Evolutionary conservation across 2,113 vertebrate genomes (phyloP), one percentile per base, ranked within the genome.

Genomic region (Hemiscyllium ocellatum): DNA sequence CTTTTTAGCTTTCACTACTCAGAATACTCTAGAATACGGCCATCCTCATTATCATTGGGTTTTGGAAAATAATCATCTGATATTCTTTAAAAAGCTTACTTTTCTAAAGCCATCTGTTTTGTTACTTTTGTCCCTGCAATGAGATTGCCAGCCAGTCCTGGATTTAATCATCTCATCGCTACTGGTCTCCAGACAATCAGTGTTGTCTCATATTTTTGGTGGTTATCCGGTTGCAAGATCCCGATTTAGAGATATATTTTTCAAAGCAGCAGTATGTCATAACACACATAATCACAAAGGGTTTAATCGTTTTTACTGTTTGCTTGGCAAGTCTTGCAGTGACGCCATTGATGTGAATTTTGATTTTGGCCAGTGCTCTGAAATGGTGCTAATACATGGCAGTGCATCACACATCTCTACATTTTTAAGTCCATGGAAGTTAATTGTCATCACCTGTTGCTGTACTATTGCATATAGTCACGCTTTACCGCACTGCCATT

Each of bases 21-120:
- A 78, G 24, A 4, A 76, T n/a, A 2, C 72, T 76, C 72, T 7
- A 10, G 72, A 12, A 29, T 10, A 83, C 13, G 1, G n/a, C 17
- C 8, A 15, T 5, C 15, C 78, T 37, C 17, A 19, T 37, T 42
- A 19, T 83, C 78, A 20, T 19, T 83, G 78, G 15, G 19, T 83
- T 83, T 42, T 83, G 37, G 78, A 83, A 42, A 42, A 15, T 83
- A 42, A 19, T 17, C n/a, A n/a, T 19, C 78, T 83, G 78, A 83
- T 42, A 17, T 42, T 76, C 29, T 83, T 83, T 83, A 37, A 83
- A 42, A 83, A 42, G 78, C n/a, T 83, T 3, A 5, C 78, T 42
- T 83, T 83, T 78, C 76, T n/a, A 78, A 78, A 78, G 76, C 76
- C 76, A 78, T 78, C 76, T 83, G 78, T 42, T 83, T 83, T 42